Percentiles rank a stretch among this genome's conserved stretches.
Evolutionary conservation across 53 echinoderm and acorn worm species (phyloP).

Genomic region (Paracentrotus lividus): DNA sequence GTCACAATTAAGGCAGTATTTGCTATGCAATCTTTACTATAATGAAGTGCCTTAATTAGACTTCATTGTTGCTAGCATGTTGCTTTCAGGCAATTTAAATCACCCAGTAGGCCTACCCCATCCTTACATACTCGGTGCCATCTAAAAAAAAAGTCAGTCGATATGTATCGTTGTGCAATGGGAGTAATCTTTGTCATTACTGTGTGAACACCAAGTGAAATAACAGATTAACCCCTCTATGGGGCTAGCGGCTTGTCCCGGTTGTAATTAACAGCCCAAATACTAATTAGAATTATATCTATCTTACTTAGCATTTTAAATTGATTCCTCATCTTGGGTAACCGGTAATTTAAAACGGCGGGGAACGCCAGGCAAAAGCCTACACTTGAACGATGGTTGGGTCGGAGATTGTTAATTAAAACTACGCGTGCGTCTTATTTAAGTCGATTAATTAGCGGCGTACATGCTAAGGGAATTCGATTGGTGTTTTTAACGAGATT

Average conservation of each 20-base stretch:
- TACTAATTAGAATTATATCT: slow-evolving; percentile 29
- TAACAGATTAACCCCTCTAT: background rate
- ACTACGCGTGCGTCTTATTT: slow-evolving; percentile 35
- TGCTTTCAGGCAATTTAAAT: too few relatives aligned
- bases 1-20: slow-evolving; percentile 25
- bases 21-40: background rate
- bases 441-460: slow-evolving; percentile 55
- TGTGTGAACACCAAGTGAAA: background rate
- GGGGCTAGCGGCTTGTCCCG: background rate
- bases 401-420: slow-evolving; percentile 7
- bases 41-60: background rate
- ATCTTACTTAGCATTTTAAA: background rate
- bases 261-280: slow-evolving; percentile 23
- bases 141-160: too few relatives aligned
- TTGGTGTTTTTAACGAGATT: background rate
- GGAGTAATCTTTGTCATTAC: slow-evolving; percentile 4
- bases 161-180: too few relatives aligned
- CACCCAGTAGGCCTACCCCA: too few relatives aligned
- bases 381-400: slow-evolving; percentile 28
- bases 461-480: slow-evolving; percentile 38
- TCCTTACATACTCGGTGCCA: too few relatives aligned
- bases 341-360: slow-evolving; percentile 28
- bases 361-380: background rate
- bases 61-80: slow-evolving; percentile 5
- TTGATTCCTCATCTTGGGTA: slow-evolving; percentile 33